Evolutionary conservation across 2,888 invertebrate species (phyloP).

Genomic region (Hypercompe scribonia): DNA sequence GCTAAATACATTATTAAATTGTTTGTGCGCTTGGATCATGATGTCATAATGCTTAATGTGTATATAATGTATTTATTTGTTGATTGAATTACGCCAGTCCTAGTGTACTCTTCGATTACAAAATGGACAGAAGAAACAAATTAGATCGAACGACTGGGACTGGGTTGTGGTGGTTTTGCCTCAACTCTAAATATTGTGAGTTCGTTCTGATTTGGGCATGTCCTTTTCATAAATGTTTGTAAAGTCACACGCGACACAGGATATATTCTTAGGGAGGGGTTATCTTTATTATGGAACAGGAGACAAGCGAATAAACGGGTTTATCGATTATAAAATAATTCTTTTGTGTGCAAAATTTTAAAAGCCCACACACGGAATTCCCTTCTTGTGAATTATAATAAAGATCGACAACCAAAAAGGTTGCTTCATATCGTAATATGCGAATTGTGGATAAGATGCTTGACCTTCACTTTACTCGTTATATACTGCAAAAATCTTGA

Average conservation of each 20-base stretch:
- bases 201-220: too few species aligned
- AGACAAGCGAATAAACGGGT: too few species aligned
- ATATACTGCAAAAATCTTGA: too few species aligned
- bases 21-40: constrained; percentile 15
- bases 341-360: neutral
- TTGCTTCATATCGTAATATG: neutral
- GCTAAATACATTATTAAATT: constrained; percentile 48
- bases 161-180: too few species aligned
- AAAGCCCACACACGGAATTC: neutral
- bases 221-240: neutral
- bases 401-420: neutral
- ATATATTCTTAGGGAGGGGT: neutral
- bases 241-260: neutral
- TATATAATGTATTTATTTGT: constrained; percentile 31
- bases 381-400: neutral
- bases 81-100: neutral
- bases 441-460: neutral
- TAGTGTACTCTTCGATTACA: neutral
- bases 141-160: too few species aligned
- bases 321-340: too few species aligned
- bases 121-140: too few species aligned
- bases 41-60: constrained; percentile 17
- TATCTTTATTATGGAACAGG: neutral
- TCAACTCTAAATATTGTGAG: too few species aligned
- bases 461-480: too few species aligned